These are phyloP conservation scores for Darevskia nairensis DNA, from an alignment of 2,797 vertebrate genomes.

Conservation along the genomic window DNA sequence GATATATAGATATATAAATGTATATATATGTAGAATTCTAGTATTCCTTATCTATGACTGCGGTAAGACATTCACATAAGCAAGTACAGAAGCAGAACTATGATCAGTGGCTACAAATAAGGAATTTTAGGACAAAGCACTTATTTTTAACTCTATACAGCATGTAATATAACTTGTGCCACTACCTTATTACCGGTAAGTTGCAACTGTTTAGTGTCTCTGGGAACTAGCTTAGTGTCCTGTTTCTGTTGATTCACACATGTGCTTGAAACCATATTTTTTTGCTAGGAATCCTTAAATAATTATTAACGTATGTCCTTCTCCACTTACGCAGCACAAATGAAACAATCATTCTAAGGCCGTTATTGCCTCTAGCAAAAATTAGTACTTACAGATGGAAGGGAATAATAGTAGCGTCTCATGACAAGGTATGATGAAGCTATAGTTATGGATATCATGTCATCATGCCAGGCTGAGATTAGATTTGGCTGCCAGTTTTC, in stretches of 20 bases:
- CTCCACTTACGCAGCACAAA: constrained; percentile 47
- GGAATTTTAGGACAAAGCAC: constrained; percentile 55
- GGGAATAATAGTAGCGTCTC: constrained; percentile 55
- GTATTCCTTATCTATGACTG: constrained; percentile 66
- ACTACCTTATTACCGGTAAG: not conserved
- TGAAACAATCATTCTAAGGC: constrained; percentile 54
- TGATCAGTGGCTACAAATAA: constrained; percentile 52
- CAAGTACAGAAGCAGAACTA: constrained; percentile 64
- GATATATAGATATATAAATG: not conserved
- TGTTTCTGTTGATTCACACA: constrained; percentile 47
- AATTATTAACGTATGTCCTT: constrained; percentile 66
- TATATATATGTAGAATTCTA: constrained; percentile 63
- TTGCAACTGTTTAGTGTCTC: constrained; percentile 36
- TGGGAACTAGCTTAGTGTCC: constrained; percentile 40
- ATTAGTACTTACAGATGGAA: constrained; percentile 57
- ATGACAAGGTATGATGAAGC: constrained; percentile 48
- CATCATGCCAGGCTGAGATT: constrained; percentile 61
- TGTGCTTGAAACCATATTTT: constrained; percentile 45
- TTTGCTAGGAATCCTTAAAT: constrained; percentile 50
- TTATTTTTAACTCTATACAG: constrained; percentile 47
- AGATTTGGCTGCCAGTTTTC: constrained; percentile 49
- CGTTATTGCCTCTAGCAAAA: constrained; percentile 56
- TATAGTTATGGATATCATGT: constrained; percentile 48
- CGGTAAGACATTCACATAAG: constrained; percentile 70
- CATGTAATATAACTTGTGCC: constrained; percentile 42